phyloP scores from a whole-genome alignment of 2,797 vertebrate species.

The Dermochelys coriacea region DNA sequence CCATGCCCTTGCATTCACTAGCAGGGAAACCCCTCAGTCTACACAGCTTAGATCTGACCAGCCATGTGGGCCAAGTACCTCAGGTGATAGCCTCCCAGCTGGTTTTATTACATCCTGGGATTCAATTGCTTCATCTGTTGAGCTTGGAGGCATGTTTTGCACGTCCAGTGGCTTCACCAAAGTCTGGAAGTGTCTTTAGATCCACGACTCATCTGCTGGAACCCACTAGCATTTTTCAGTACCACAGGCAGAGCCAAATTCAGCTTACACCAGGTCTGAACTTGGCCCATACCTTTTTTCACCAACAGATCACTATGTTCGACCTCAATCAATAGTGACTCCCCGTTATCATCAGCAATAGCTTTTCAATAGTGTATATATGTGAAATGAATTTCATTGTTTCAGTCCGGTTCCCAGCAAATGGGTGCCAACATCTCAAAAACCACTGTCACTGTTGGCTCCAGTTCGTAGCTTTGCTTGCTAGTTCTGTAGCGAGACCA shows the following conservation, averaged over 20 bases:
- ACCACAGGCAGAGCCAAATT: conserved; percentile 34
- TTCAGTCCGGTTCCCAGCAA: background rate
- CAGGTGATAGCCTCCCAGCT: background rate
- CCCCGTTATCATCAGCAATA: conserved; percentile 59
- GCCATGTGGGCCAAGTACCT: background rate
- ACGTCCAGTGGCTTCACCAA: background rate
- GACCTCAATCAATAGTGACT: conserved; percentile 59
- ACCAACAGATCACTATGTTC: conserved; percentile 51
- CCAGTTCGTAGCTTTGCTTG: background rate
- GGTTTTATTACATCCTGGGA: background rate
- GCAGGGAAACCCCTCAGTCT: background rate
- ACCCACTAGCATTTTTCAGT: conserved; percentile 24
- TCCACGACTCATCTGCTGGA: conserved; percentile 15
- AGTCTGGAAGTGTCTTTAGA: background rate
- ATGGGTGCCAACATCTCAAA: conserved; percentile 50
- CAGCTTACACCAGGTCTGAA: conserved; percentile 50
- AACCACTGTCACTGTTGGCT: background rate
- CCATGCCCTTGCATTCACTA: background rate
- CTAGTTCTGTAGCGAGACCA: conserved; percentile 33
- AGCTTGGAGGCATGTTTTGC: background rate
- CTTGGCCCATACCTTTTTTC: conserved; percentile 53
- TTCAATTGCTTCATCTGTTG: background rate
- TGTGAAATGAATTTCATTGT: conserved; percentile 67
- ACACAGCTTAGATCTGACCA: accelerated
- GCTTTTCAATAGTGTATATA: conserved; percentile 49